Evolutionary conservation across 2,888 invertebrate species (phyloP), one percentile per base, ranked within the genome.

Genomic region (Sinhomidia bicolor): DNA sequence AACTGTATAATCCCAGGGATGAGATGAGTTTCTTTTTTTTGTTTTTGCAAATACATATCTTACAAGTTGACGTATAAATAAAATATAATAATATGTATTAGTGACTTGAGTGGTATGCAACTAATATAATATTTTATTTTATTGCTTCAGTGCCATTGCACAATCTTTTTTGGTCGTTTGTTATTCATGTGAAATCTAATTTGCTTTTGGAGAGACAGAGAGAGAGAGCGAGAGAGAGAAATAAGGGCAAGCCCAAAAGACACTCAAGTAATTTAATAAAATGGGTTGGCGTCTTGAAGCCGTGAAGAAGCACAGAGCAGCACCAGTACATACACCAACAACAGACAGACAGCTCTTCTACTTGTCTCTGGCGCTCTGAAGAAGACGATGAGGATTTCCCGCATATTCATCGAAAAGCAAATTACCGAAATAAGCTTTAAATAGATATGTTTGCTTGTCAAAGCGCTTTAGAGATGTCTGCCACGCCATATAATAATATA

Each of bases 141-240:
- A 54, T 83, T 32, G 54, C 71, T 36, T 68, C 54, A 71, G 68
- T 36, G 36, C 47, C 36, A 68, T 57, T 62, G 65, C 44, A 29
- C 47, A 81, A 65, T 81, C 47, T 60, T 60, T 57, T 62, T 60
- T 44, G 47, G 47, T 65, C 32, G 62, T 83, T 78, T 78, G 62
- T 44, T 85, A 47, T 54, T 85, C 71, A 29, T 57, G 74, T 54
- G 32, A 86, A 86, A 86, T 71, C 80, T 86, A 80, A 86, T 86
- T 86, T 71, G 57, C 20, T 86, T 79, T 86, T 79, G 41, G 7
- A 36, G 36, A 36, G 7, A 7, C 7, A 36, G 36, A 36, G n/a
- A n/a, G n/a, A n/a, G n/a, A n/a, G n/a, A n/a, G n/a, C n/a, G n/a
- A n/a, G n/a, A n/a, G n/a, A 71, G 51, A 84, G 6, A 20, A 76